A percentile compares a stretch with the other conserved stretches of the same genome.
These are phyloP conservation scores for Furcifer pardalis DNA, from an alignment of 2,797 vertebrate genomes.

Conservation along the genomic window DNA sequence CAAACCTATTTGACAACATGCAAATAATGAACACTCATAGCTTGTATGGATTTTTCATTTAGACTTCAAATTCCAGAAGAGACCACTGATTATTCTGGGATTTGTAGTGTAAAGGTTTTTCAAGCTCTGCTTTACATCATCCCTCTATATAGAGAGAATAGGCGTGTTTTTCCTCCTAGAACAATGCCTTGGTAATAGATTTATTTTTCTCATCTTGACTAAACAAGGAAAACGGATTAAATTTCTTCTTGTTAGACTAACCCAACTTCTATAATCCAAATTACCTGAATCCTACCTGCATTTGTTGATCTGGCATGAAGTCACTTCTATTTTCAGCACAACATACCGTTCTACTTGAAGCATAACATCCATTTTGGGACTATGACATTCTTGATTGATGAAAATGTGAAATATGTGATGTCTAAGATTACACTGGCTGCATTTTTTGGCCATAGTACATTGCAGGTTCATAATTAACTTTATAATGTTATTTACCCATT, in stretches of 20 bases:
- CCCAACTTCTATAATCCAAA: not conserved
- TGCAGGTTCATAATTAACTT: not conserved
- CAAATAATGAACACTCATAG: not conserved
- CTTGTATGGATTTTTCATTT: too few species aligned
- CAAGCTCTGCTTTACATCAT: too few species aligned
- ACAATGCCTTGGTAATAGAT: not conserved
- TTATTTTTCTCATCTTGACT: not conserved
- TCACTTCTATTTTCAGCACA: slow-evolving; percentile 25
- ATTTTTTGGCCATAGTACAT: slow-evolving; percentile 6
- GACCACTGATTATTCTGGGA: too few species aligned
- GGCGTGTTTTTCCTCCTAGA: not conserved
- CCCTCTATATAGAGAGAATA: not conserved
- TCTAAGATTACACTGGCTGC: slow-evolving; percentile 14
- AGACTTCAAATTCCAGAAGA: too few species aligned
- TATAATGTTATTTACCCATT: not conserved
- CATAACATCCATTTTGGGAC: not conserved
- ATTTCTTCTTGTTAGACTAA: not conserved
- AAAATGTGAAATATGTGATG: not conserved
- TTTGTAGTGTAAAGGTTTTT: too few species aligned
- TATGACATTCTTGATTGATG: slow-evolving; percentile 14
- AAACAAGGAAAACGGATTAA: not conserved
- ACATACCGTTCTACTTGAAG: not conserved
- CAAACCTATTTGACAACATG: not conserved
- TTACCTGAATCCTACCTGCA: not conserved
- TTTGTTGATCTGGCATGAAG: slow-evolving; percentile 24